Evolutionary conservation across 2,113 vertebrate species (phyloP).

Genomic region (Urocolius indicus): DNA sequence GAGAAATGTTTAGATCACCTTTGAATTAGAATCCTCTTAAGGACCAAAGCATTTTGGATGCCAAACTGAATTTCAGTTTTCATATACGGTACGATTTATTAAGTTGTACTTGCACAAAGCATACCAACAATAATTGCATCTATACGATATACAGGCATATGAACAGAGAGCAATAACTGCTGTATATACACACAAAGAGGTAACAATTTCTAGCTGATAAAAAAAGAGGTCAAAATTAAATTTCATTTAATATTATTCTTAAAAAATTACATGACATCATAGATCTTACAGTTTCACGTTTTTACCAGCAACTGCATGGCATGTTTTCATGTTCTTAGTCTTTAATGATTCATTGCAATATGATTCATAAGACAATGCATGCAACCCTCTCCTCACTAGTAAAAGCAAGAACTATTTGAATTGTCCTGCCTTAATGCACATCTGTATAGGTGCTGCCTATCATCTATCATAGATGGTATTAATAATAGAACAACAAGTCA

Average conservation of each 20-base stretch:
- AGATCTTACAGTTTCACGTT: neutral
- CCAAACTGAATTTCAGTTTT: conserved; percentile 2
- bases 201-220: neutral
- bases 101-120: neutral
- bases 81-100: neutral
- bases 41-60: neutral
- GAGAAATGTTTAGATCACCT: neutral
- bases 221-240: neutral
- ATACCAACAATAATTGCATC: neutral
- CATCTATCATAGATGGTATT: neutral
- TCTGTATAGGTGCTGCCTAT: neutral
- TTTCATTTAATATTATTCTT: neutral
- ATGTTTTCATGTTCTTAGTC: neutral
- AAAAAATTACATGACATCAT: neutral
- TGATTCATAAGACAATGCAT: neutral
- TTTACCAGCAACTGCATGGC: neutral
- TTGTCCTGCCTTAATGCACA: neutral
- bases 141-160: neutral
- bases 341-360: neutral
- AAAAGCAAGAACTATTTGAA: neutral
- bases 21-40: neutral
- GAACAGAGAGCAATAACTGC: neutral
- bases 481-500: neutral
- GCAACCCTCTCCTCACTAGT: neutral
- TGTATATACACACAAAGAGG: neutral